phyloP scores from a whole-genome alignment of 2,888 invertebrate species.

The Sepioteuthis lessoniana region DNA sequence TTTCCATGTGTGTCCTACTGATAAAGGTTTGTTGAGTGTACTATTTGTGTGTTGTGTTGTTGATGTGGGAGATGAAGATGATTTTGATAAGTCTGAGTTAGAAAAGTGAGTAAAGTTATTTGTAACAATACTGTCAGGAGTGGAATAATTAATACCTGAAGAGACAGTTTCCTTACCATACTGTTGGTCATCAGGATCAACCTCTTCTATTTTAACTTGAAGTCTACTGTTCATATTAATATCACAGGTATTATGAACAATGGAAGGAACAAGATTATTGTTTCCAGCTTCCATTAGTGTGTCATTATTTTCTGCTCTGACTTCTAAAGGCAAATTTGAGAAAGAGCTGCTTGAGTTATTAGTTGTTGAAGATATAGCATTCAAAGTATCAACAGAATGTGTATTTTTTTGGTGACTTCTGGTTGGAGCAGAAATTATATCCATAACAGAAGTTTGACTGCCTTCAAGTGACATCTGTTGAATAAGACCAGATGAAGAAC shows the following conservation, averaged over 20 bases:
- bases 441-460: background rate
- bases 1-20: background rate
- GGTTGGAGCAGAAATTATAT: background rate
- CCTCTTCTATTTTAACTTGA: background rate
- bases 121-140: background rate
- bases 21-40: conserved; percentile 2
- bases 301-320: background rate
- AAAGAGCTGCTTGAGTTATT: background rate
- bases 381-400: background rate
- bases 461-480: background rate
- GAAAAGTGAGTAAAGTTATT: background rate
- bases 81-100: background rate
- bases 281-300: background rate
- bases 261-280: background rate
- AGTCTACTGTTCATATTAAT: background rate
- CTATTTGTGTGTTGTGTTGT: background rate
- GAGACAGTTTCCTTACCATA: background rate
- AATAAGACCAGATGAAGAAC: conserved; percentile 42
- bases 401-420: background rate
- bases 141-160: background rate
- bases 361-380: too few species aligned
- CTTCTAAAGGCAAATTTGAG: conserved; percentile 33
- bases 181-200: conserved; percentile 39
- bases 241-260: background rate
- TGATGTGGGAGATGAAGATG: background rate